Base-by-base conservation (phyloP, 1,140 invertebrate species). In the Zaprionus nigranus region DNA sequence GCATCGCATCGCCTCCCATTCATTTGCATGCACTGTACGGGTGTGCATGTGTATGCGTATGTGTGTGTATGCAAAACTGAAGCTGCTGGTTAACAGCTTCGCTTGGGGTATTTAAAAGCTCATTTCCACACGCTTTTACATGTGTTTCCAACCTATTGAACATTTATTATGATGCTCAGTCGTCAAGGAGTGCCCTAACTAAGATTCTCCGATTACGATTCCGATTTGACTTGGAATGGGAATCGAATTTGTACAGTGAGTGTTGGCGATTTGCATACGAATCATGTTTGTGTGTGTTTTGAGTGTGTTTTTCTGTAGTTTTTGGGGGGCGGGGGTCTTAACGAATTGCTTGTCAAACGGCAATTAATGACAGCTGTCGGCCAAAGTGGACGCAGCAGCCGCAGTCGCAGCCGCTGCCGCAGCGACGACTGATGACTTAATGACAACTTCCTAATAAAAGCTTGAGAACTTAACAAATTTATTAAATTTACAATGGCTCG, bases 381-480 rank as follows among this genome's bases (percentile, higher is more conserved):
- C 78, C 78, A 80, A 82, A 82, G 80, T 82, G 74, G 78, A 78
- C 57, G 61, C 72, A 79, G 78, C 73, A 66, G 22, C 58, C 24
- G n/a, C 20, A 63, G 28, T 30, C 30, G 78, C 73, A 66, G 22
- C 58, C 24, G n/a, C 20, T 53, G 28, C 46, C 30, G 26, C 60
- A 69, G 66, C 62, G 51, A 49, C 61, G 51, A 64, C 63, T 75
- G 83, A 87, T 78, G 83, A 81, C 83, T 87, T 87, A 87, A 87
- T 87, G 83, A 88, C 84, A 87, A 87, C 83, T 87, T 87, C 83
- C 80, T 88, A 88, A 88, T 83, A 78, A 83, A 83, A 75, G 72
- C 77, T 63, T 59, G 30, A 79, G 81, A 88, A 83, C 70, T 72
- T 75, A 88, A 83, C 86, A 78, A 87, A 86, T 87, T 83, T 88